Conservation (phyloP, 2,113 vertebrate species). For the Acrocephalus arundinaceus region DNA sequence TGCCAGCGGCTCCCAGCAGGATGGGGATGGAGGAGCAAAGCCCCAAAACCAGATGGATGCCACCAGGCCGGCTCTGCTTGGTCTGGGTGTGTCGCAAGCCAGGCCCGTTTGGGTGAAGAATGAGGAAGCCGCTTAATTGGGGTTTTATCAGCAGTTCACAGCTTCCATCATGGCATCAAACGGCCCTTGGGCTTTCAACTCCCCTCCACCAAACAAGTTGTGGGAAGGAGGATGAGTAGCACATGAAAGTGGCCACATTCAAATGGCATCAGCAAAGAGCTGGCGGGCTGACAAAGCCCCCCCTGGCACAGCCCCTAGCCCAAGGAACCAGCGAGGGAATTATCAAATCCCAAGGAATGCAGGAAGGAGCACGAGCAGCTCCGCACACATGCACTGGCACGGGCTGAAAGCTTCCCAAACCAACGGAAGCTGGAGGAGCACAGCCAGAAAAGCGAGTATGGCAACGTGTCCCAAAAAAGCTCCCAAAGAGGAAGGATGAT, state of each 20-base stretch:
- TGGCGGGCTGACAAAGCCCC: neutral
- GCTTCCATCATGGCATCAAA: conserved; percentile 49
- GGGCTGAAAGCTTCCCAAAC: neutral
- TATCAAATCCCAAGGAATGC: neutral
- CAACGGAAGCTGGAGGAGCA: neutral
- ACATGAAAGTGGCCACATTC: conserved; percentile 58
- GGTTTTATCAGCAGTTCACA: conserved; percentile 43
- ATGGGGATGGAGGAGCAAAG: neutral
- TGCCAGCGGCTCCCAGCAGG: neutral
- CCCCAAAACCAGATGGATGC: neutral
- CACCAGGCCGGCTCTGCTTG: neutral
- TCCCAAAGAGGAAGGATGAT: neutral
- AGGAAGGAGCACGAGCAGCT: neutral
- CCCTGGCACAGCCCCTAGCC: neutral
- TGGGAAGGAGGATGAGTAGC: conserved; percentile 38
- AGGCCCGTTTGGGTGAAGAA: conserved; percentile 4
- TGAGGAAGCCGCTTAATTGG: conserved; percentile 37
- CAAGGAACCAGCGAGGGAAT: neutral
- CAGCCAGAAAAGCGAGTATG: neutral
- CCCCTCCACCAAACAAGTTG: conserved; percentile 19
- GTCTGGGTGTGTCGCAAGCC: neutral
- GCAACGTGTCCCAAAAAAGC: neutral
- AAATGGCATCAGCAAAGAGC: conserved; percentile 34
- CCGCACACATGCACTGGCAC: neutral
- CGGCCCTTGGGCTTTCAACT: conserved; percentile 36